Evolutionary conservation across 2,797 vertebrate genomes (phyloP), one percentile per base, ranked within the genome.

Genomic region (Eutrigla gurnardus): DNA sequence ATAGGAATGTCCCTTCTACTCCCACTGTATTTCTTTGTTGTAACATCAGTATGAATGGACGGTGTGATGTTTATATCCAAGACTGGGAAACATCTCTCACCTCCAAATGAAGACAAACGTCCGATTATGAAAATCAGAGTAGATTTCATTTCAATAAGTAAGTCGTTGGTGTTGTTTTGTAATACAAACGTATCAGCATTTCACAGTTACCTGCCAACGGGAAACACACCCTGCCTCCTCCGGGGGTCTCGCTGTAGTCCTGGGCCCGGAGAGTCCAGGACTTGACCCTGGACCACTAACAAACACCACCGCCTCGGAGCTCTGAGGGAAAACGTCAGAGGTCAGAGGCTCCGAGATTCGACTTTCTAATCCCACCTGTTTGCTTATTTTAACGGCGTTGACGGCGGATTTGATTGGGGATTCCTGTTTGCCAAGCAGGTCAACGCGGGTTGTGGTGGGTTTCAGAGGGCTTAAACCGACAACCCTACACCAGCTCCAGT

Each of bases 321-420:
- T 64, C 52, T 59, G 59, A 36, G 46, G 0, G 36, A 80, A 78
- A 25, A 85, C 69, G 74, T 84, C 66, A 69, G 18, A 86, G 82
- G 74, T 84, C 71, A 86, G 68, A 68, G 57, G 74, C 52, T 49
- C 9, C 25, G 17, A 74, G 57, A 82, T 61, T 25, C 54, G 67
- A 82, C 83, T 78, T 84, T 87, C 79, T 86, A 78, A 91, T 91
- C 81, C 71, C 76, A 79, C 82, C 80, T 79, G 72, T 70, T 68
- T 74, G 45, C 73, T 82, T 67, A 61, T 86, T 75, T 78, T 66
- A 70, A 85, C 15, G 73, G 76, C 61, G 45, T 72, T 90, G 76
- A 62, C 77, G 39, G 73, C 64, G 3, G 60, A 68, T 70, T 17
- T n/a, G 54, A 65, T 70, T 13, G 0, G 50, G 69, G 67, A 76